These are phyloP conservation scores for Pristionchus mayeri DNA, from an alignment of 2,888 invertebrate genomes.

Conservation along the genomic window DNA sequence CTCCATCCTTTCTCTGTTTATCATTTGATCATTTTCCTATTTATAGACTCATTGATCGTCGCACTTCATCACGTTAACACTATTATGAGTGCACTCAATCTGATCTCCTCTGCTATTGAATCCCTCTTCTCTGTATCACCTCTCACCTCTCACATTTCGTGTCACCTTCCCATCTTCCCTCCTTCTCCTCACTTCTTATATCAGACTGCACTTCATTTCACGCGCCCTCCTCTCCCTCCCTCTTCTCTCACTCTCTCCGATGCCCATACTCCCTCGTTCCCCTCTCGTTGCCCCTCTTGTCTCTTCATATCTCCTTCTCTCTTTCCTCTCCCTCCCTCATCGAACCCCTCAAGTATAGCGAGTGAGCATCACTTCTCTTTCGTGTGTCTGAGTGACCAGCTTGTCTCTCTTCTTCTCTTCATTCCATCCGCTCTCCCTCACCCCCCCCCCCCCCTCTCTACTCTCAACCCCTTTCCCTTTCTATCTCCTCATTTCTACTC, in stretches of 20 bases:
- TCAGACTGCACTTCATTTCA: slow-evolving; percentile 42
- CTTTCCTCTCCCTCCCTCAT: slow-evolving; percentile 23
- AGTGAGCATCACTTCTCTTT: slow-evolving; percentile 32
- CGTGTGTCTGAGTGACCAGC: slow-evolving; percentile 31
- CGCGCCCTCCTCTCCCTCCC: not conserved
- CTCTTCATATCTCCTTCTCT: not conserved
- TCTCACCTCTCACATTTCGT: not conserved
- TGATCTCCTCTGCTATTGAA: not conserved
- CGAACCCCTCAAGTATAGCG: slow-evolving; percentile 23
- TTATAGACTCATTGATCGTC: not conserved
- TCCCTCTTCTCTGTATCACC: not conserved
- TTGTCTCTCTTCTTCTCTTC: slow-evolving; percentile 15
- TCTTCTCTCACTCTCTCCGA: not conserved
- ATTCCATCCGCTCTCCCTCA: not conserved
- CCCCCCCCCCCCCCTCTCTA: not conserved
- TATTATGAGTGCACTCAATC: not conserved
- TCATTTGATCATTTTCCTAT: not conserved
- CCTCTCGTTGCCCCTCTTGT: not conserved
- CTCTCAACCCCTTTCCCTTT: slow-evolving; percentile 32
- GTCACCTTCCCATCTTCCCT: slow-evolving; percentile 27
- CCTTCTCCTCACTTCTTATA: slow-evolving; percentile 41
- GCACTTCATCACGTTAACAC: not conserved
- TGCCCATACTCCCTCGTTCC: not conserved
- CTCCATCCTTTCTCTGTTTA: not conserved
- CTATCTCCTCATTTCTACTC: slow-evolving; percentile 26